Percentiles rank a stretch among this genome's conserved stretches.
Conservation (phyloP, 1,140 invertebrate genomes). For the Ips nitidus region DNA sequence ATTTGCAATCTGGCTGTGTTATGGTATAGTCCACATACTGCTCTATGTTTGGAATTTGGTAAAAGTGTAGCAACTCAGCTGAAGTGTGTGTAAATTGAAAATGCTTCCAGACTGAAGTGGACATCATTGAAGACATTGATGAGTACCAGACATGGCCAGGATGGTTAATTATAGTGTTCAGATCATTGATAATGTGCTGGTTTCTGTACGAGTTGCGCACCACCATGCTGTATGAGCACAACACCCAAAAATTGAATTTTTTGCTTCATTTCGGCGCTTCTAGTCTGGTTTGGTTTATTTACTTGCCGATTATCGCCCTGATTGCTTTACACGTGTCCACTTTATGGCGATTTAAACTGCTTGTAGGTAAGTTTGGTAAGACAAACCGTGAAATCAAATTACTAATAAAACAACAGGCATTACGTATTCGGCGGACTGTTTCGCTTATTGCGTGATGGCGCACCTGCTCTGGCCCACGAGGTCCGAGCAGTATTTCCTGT, state of each 20-base stretch:
- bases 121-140: conserved; percentile 94
- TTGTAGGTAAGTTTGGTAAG: conserved; percentile 71
- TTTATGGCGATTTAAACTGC: conserved; percentile 92
- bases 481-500: conserved; percentile 85
- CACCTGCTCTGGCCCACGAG: conserved; percentile 91
- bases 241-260: conserved; percentile 87
- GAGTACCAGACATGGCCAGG: conserved; percentile 97
- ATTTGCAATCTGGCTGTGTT: conserved; percentile 89
- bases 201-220: conserved; percentile 90
- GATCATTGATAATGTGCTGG: conserved; percentile 92
- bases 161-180: conserved; percentile 85
- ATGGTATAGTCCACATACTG: conserved; percentile 87
- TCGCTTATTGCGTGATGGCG: conserved; percentile 92
- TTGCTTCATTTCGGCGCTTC: conserved; percentile 95
- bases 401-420: conserved; percentile 67
- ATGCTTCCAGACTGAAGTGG: conserved; percentile 81
- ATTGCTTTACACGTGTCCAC: conserved; percentile 91
- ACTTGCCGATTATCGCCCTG: conserved; percentile 90
- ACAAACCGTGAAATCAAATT: conserved; percentile 1
- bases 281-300: conserved; percentile 97
- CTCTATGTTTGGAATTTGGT: conserved; percentile 97
- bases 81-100: background rate
- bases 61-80: conserved; percentile 49
- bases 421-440: conserved; percentile 90
- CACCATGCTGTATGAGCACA: conserved; percentile 91